Base-by-base conservation (phyloP, 2,888 invertebrate genomes). In the Pycnomerus fuliginosus region DNA sequence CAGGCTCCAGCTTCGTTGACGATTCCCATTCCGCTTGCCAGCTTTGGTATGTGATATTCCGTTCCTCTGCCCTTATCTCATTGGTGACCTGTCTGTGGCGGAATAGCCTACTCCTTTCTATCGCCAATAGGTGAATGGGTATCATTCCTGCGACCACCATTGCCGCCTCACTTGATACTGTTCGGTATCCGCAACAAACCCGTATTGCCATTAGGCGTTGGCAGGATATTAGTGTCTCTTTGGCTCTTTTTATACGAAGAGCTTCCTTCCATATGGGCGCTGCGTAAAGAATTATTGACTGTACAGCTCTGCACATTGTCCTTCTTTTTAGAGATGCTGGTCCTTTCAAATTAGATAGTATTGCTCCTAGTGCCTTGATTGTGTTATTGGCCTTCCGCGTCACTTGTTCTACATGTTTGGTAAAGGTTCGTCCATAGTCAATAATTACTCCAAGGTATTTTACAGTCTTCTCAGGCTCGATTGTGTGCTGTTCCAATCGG, bases 151-250 rank as follows among this genome's bases (percentile, higher is more conserved):
- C 29, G 1, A 47, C 11, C 10, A 32, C 34, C 16, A 22, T 16
- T 5, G 31, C 27, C 2, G 38, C 47, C 1, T 25, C 30, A n/a
- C 11, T 28, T 12, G 47, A 42, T 1, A 37, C 37, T 2, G 47
- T 47, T 12, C 16, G 24, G 23, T 47, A 43, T 2, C 33, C 47
- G 5, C 28, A 24, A 3, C n/a, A 25, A 1, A 46, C 27, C 32
- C 36, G 36, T 4, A 42, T 11, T 2, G 33, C 25, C 16, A 32
- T 11, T 22, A 13, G 31, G 14, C 41, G 40, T 27, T 46, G 46
- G 3, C 12, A 11, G 2, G 14, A 7, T 2, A 22, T 14, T 2
- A 38, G n/a, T 3, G 8, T 15, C 2, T 33, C 17, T 14, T 22
- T 10, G n/a, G 5, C 4, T 5, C 5, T 27, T 8, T 8, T 27